Conservation (phyloP, 2,888 invertebrate genomes). For the Spodoptera picta region DNA sequence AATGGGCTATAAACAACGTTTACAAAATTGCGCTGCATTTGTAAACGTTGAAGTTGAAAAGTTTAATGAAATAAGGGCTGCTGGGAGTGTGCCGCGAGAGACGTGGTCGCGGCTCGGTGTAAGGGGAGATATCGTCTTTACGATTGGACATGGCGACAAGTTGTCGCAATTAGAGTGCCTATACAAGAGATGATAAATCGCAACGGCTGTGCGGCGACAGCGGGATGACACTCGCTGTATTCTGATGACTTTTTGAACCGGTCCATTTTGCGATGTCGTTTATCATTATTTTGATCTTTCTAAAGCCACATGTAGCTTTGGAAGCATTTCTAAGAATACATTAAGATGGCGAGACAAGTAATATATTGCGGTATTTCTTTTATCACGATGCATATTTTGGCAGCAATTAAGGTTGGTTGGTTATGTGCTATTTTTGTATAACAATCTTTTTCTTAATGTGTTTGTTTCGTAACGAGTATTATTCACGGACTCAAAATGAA, state of each 20-base stretch:
- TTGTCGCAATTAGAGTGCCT: constrained; percentile 69
- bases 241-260: constrained; percentile 64
- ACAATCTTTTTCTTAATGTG: too few species aligned
- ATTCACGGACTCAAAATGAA: too few species aligned
- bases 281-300: constrained; percentile 62
- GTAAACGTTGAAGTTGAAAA: constrained; percentile 30
- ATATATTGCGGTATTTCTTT: constrained; percentile 32
- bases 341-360: constrained; percentile 36
- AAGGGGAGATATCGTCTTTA: constrained; percentile 49
- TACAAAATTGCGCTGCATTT: constrained; percentile 42
- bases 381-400: constrained; percentile 27
- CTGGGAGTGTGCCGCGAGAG: constrained; percentile 11
- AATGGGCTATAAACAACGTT: constrained; percentile 48
- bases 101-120: constrained; percentile 20
- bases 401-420: constrained; percentile 27
- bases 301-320: constrained; percentile 34
- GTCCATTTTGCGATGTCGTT: constrained; percentile 63
- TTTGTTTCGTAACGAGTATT: too few species aligned
- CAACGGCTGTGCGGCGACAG: constrained; percentile 52
- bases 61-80: constrained; percentile 43
- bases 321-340: constrained; percentile 41
- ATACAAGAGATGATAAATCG: constrained; percentile 67
- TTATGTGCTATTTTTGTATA: too few species aligned
- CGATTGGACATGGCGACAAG: constrained; percentile 60
- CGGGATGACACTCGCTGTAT: constrained; percentile 60